Conservation (phyloP, 1,140 invertebrate genomes). For the Saxidomus purpurata region DNA sequence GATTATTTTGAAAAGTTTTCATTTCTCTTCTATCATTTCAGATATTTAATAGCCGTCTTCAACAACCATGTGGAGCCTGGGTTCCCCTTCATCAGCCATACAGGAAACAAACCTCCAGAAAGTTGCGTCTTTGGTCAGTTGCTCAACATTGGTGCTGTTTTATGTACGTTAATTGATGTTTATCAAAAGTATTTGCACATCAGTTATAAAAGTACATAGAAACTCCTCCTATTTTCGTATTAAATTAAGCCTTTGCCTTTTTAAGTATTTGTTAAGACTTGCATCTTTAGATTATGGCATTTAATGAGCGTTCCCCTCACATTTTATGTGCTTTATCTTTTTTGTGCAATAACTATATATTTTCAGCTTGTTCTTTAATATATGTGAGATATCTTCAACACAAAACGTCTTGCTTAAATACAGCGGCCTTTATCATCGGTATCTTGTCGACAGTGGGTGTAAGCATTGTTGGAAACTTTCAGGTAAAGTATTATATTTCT, state of each 20-base stretch:
- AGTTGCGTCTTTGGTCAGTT: constrained; percentile 93
- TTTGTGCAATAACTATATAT: too few species aligned
- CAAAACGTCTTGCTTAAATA: constrained; percentile 88
- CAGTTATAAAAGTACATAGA: too few species aligned
- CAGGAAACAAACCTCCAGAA: constrained; percentile 91
- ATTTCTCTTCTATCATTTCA: too few species aligned
- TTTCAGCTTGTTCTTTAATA: constrained; percentile 85
- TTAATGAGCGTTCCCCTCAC: too few species aligned
- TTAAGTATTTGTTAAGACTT: too few species aligned
- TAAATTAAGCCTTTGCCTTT: too few species aligned
- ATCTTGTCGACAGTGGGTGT: constrained; percentile 89
- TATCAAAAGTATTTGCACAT: too few species aligned
- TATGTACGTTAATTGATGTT: constrained; percentile 88
- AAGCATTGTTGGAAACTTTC: constrained; percentile 92
- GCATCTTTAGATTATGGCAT: too few species aligned
- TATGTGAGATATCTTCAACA: constrained; percentile 88
- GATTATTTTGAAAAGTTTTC: too few species aligned
- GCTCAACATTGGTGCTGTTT: constrained; percentile 90
- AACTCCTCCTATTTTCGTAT: too few species aligned
- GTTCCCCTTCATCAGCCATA: constrained; percentile 88
- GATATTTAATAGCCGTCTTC: constrained; percentile 68
- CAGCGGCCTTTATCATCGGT: constrained; percentile 88
- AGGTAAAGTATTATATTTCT: constrained; percentile 82
- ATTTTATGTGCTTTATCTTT: too few species aligned
- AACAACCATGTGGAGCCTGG: constrained; percentile 60